Base-by-base conservation (phyloP, 2,113 vertebrate genomes). In the Murina feae region DNA sequence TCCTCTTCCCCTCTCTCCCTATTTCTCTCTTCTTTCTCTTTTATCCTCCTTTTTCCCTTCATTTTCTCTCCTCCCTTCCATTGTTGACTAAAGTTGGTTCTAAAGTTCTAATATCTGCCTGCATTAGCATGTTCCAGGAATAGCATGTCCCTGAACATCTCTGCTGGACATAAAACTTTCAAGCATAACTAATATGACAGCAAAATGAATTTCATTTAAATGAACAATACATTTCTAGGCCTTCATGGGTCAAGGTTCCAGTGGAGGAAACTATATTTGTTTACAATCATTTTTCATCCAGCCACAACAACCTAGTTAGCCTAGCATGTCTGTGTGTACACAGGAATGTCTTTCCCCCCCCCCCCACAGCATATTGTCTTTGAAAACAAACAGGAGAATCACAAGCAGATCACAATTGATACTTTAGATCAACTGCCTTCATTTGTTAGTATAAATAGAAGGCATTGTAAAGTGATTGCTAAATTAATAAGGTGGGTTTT, bases 121-220 rank as follows among this genome's bases (percentile, higher is more conserved):
- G 69, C 85, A 96, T 96, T 96, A 96, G 53, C n/a, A 63, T 90
- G 88, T 78, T 95, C 81, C 91, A 96, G 87, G 78, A 97, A 97
- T 32, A 95, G 88, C 55, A 63, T 96, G 95, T 94, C 93, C 96
- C 93, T 93, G 94, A 89, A 89, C 93, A 91, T 93, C 84, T 97
- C 81, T 66, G 74, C 63, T 96, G 66, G 80, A 98, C 96, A 97
- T 92, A 95, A 97, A 98, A 97, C 91, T 84, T 95, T 75, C 89
- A 94, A 89, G 88, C 91, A 78, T 95, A 98, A 97, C 82, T 97
- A 98, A 97, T 96, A 97, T 49, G 86, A 97, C 90, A 89, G 93
- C 14, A 86, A 97, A 98, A 98, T 96, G 25, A 97, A 94, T 97
- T 94, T 95, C 71, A 97, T 96, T 97, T 96, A 97, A 98, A 97